These are phyloP conservation scores for Theristus sp. DNA, from an alignment of 2,888 invertebrate species.

Conservation along the genomic window DNA sequence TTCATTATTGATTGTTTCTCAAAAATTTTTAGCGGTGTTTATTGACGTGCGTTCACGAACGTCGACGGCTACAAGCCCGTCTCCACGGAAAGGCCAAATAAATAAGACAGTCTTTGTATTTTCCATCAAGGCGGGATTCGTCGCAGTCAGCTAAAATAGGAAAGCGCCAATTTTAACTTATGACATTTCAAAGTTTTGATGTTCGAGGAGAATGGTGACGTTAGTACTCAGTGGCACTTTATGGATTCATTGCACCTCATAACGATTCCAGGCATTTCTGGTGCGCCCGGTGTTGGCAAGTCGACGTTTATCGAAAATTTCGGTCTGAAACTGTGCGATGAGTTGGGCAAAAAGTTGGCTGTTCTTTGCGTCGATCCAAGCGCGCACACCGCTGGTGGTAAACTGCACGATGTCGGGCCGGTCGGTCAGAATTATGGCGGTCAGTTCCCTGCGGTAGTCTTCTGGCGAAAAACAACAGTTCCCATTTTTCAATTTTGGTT, in stretches of 20 bases:
- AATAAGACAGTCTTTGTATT: too few species aligned
- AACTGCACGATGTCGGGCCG: neutral
- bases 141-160: too few species aligned
- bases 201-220: neutral
- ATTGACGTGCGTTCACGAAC: neutral
- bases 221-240: too few species aligned
- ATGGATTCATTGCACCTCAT: neutral
- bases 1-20: too few species aligned
- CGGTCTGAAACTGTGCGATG: constrained; percentile 36
- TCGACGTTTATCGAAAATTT: constrained; percentile 43
- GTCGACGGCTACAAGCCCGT: neutral
- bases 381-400: constrained; percentile 40
- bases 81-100: neutral
- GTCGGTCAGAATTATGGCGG: neutral
- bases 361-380: constrained; percentile 44
- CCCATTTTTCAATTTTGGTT: neutral
- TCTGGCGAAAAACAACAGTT: neutral
- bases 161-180: too few species aligned
- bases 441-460: neutral
- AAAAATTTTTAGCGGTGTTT: too few species aligned
- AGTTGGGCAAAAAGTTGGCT: constrained; percentile 32
- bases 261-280: constrained; percentile 38
- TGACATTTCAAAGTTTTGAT: too few species aligned
- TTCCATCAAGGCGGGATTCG: too few species aligned
- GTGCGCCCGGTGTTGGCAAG: constrained; percentile 45